Evolutionary conservation across 2,888 invertebrate species (phyloP).

Genomic region (Polydrusus pterygomalis): DNA sequence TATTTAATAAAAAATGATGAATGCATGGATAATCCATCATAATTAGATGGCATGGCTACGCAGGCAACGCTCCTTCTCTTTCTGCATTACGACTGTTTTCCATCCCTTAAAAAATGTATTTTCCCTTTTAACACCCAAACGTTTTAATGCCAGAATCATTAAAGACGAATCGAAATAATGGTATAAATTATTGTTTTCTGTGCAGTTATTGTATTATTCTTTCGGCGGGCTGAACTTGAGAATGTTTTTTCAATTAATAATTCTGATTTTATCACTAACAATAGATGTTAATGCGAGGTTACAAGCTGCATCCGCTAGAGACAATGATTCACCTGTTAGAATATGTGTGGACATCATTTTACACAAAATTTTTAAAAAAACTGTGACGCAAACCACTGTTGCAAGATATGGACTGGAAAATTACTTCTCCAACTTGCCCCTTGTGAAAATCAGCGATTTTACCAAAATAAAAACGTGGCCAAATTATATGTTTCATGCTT

Average conservation of each 20-base stretch:
- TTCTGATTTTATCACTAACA: neutral
- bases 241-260: neutral
- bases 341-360: neutral
- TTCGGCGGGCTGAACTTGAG: neutral
- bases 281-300: neutral
- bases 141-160: too few relatives aligned
- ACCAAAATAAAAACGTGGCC: neutral
- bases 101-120: too few relatives aligned
- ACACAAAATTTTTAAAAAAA: neutral
- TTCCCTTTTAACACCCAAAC: too few relatives aligned
- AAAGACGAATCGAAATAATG: too few relatives aligned
- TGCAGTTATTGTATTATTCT: too few relatives aligned
- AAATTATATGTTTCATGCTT: neutral
- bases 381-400: neutral
- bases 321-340: neutral
- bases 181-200: too few relatives aligned
- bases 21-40: too few relatives aligned
- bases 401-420: neutral
- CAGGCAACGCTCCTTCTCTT: too few relatives aligned
- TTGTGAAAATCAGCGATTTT: conserved; percentile 9
- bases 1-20: too few relatives aligned
- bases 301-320: neutral
- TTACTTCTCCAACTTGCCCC: neutral
- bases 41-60: too few relatives aligned
- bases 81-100: too few relatives aligned